Conservation (phyloP, 2,113 vertebrate species). For the Philantomba maxwellii region DNA sequence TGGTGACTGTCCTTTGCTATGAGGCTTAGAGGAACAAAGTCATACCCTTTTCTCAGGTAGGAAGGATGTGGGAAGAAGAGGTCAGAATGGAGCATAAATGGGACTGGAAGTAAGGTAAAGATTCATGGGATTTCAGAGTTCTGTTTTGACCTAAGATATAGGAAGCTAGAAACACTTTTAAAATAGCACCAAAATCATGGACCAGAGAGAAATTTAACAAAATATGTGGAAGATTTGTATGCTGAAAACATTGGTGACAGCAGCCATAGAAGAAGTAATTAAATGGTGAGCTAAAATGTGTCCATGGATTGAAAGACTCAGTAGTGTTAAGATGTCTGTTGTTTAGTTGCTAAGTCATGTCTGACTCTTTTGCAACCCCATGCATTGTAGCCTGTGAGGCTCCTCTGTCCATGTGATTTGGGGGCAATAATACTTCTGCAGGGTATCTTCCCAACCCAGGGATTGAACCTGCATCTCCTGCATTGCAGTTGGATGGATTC, state of each 20-base stretch:
- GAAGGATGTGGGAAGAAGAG: background rate
- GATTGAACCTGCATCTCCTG: background rate
- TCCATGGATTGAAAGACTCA: background rate
- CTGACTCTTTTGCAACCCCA: background rate
- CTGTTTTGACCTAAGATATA: background rate
- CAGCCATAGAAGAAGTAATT: background rate
- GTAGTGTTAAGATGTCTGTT: background rate
- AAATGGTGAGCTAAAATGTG: background rate
- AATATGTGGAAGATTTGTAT: background rate
- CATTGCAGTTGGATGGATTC: background rate
- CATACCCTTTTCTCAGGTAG: background rate
- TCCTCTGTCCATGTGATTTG: background rate
- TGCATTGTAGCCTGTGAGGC: background rate
- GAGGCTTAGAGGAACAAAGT: background rate
- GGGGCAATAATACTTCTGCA: background rate
- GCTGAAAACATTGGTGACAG: background rate
- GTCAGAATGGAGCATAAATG: background rate
- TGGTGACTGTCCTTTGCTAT: background rate
- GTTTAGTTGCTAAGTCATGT: background rate
- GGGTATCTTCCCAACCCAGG: background rate
- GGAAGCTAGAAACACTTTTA: background rate
- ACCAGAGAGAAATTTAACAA: background rate
- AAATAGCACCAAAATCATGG: background rate
- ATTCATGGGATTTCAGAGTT: background rate
- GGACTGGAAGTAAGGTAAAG: background rate